Percentiles rank a stretch among this genome's conserved stretches.
phyloP scores from a whole-genome alignment of 2,113 vertebrate species.

The Caloenas nicobarica region DNA sequence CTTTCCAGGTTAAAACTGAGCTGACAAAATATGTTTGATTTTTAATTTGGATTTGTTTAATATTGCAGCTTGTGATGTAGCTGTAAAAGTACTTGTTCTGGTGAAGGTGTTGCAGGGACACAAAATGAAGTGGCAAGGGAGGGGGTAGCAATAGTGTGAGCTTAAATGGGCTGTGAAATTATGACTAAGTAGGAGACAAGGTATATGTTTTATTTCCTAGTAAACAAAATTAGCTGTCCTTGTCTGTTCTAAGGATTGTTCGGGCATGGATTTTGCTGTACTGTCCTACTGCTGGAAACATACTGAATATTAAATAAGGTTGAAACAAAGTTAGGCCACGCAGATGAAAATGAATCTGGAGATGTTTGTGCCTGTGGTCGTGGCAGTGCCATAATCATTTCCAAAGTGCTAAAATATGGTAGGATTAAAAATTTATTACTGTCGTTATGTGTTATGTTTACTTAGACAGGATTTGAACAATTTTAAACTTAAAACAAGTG shows the following conservation, averaged over 20 bases:
- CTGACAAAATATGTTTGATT: neutral
- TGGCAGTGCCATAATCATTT: neutral
- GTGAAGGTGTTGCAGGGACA: neutral
- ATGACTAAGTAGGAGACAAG: slow-evolving; percentile 33
- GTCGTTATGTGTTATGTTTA: neutral
- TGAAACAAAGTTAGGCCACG: neutral
- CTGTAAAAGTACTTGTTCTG: neutral
- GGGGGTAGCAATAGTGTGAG: neutral
- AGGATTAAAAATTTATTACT: neutral
- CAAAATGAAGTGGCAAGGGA: neutral
- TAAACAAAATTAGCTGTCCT: slow-evolving; percentile 7
- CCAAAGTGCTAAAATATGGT: neutral
- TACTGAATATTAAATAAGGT: neutral
- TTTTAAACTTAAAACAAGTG: neutral
- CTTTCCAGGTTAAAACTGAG: neutral
- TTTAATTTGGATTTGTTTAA: neutral
- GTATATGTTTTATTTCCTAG: slow-evolving; percentile 7
- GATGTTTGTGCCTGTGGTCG: neutral
- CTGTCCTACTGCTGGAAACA: neutral
- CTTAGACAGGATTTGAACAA: neutral
- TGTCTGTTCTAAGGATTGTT: neutral
- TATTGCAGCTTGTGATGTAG: neutral
- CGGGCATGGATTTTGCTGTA: neutral
- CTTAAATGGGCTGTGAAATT: slow-evolving; percentile 51
- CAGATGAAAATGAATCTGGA: neutral